Conservation (phyloP, 2,113 vertebrate species). For the Passer domesticus region DNA sequence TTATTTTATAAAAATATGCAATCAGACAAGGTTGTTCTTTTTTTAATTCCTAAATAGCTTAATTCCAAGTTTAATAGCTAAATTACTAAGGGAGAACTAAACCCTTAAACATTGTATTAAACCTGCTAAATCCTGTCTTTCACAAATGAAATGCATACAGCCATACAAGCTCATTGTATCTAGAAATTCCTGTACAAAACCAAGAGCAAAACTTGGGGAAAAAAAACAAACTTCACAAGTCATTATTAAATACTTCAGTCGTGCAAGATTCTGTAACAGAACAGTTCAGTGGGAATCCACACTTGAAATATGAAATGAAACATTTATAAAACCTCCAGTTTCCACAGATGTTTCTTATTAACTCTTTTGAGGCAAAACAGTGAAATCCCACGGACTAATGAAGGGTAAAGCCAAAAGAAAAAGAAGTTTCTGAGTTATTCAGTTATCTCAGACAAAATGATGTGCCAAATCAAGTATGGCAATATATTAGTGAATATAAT, state of each 20-base stretch:
- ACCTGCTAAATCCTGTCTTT: neutral
- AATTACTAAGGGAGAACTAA: neutral
- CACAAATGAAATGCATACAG: neutral
- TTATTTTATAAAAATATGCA: neutral
- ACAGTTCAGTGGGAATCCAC: neutral
- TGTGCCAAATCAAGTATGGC: neutral
- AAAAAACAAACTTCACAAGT: neutral
- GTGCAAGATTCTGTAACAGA: neutral
- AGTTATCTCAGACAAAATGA: neutral
- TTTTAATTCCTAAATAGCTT: neutral
- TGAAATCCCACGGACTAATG: neutral
- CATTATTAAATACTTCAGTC: neutral
- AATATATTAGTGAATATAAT: neutral
- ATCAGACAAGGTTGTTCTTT: neutral
- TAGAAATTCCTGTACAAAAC: neutral
- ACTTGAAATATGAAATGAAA: neutral
- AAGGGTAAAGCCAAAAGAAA: neutral
- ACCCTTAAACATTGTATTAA: neutral
- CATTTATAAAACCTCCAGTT: neutral
- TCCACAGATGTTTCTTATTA: neutral
- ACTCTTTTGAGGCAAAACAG: neutral
- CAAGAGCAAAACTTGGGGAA: neutral
- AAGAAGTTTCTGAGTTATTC: neutral
- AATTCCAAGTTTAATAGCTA: neutral
- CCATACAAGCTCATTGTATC: neutral